Base-by-base conservation (phyloP, 1,140 invertebrate genomes). In the Thaumetopoea pityocampa region DNA sequence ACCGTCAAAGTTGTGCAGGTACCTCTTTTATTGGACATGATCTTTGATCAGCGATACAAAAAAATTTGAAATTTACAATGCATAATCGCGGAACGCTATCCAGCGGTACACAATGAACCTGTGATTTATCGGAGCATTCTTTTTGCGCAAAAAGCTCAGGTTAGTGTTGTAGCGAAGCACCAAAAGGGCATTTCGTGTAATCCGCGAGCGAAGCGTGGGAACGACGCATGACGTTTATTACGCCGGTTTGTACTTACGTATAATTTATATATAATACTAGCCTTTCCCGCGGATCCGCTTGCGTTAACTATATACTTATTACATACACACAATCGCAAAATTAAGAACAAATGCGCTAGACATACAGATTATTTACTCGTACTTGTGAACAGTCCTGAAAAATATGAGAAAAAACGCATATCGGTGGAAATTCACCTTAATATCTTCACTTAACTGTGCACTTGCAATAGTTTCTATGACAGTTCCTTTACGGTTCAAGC, bases 161-260 rank as follows among this genome's bases (percentile, higher is more conserved):
- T 83, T 68, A 80, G 73, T 66, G 57, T 66, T 36, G 58, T 19
- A 64, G 44, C 61, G 79, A 79, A 78, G 67, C 73, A 67, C 69
- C 68, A 77, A 76, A 80, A 80, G 71, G 65, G 69, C 73, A 77
- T 78, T 71, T 64, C 56, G 57, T 73, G 71, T 82, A 82, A 83
- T 74, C 74, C 73, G 61, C 47, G 41, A 32, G 41, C 56, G 35
- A 26, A 69, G 33, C 79, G 79, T 83, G 79, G 77, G 79, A 83
- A 83, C 60, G 51, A 19, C 12, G 37, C 42, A 20, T 28, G 32
- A 7, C 37, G 28, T 5, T 15, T 32, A 15, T 23, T 24, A 18
- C 10, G 28, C 27, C 37, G 30, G 24, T 41, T 41, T 41, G 27
- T n/a, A n/a, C n/a, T n/a, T n/a, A n/a, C n/a, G n/a, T n/a, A n/a